Evolutionary conservation across 2,888 invertebrate species (phyloP), one percentile per base, ranked within the genome.

Genomic region (Drosophila melanosoma): DNA sequence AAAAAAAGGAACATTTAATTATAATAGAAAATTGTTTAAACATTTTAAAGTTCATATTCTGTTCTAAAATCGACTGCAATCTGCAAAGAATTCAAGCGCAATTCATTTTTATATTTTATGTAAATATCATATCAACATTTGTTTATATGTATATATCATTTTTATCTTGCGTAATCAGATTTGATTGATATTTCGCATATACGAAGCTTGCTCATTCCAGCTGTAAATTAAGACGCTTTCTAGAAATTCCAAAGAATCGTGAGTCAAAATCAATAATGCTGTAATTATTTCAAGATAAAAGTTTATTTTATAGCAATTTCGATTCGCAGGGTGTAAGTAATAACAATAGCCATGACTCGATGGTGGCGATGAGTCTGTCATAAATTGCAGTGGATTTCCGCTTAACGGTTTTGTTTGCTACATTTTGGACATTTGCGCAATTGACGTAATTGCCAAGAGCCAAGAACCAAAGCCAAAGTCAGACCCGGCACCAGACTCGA

Each of bases 381-480:
- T 79, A 87, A 89, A 87, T 82, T 89, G 83, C 81, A 76, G 49
- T 76, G 72, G 78, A 81, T 80, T 89, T 87, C 72, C 57, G 57
- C 66, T 82, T 88, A 85, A 90, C 89, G 82, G 87, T 72, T 78
- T 78, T 82, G 82, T 90, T 87, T 86, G 90, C 77, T 86, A 88
- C 87, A 82, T 83, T 88, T 88, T 75, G 67, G 74, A 77, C 74
- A 67, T 84, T 89, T 74, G 64, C 72, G 87, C 81, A 83, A 87
- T 87, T 87, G 89, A 87, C 90, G 89, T 90, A 87, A 87, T 90
- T 87, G 88, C 87, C 74, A 80, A 76, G 69, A 79, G 51, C 26
- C 58, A 65, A 52, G 57, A 49, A 49, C 48, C 53, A 54, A 74
- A 69, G 74, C 67, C 79, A 40, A 33, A 66, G 60, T 15, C 56